Conservation (phyloP, 2,113 vertebrate genomes). For the Tetrax tetrax region DNA sequence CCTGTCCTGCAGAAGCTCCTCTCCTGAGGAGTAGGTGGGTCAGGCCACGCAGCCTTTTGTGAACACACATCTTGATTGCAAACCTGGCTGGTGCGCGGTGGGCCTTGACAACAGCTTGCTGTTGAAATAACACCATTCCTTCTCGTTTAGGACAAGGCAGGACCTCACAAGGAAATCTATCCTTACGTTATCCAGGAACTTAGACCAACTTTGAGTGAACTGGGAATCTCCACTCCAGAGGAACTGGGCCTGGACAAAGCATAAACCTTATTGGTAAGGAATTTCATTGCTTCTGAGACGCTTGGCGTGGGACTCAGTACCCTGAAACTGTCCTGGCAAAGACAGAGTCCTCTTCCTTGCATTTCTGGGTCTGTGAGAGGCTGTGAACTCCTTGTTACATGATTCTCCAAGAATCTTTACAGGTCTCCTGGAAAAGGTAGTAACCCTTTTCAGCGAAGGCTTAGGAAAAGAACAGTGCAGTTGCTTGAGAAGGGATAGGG, state of each 20-base stretch:
- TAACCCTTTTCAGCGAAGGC: not conserved
- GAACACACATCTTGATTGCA: not conserved
- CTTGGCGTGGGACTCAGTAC: not conserved
- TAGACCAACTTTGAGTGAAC: constrained; percentile 90
- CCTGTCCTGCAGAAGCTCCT: not conserved
- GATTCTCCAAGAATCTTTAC: not conserved
- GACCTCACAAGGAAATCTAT: constrained; percentile 95
- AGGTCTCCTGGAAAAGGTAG: not conserved
- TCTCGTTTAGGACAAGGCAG: constrained; percentile 89
- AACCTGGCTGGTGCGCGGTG: rapidly evolving
- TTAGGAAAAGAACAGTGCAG: not conserved
- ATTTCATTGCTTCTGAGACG: not conserved
- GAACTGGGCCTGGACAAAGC: constrained; percentile 91
- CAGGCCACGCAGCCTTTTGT: not conserved
- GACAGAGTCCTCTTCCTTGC: not conserved
- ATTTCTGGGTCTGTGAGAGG: not conserved
- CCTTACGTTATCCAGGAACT: constrained; percentile 96
- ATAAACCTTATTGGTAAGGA: constrained; percentile 75
- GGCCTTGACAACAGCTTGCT: not conserved
- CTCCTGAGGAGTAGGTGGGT: not conserved
- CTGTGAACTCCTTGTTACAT: not conserved
- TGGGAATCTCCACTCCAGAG: constrained; percentile 97
- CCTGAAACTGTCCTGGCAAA: not conserved
- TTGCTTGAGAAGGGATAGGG: not conserved
- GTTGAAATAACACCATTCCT: not conserved